Percentiles rank a stretch among this genome's conserved stretches.
Evolutionary conservation across 2,113 vertebrate species (phyloP).

Genomic region (Rhagologus leucostigma): DNA sequence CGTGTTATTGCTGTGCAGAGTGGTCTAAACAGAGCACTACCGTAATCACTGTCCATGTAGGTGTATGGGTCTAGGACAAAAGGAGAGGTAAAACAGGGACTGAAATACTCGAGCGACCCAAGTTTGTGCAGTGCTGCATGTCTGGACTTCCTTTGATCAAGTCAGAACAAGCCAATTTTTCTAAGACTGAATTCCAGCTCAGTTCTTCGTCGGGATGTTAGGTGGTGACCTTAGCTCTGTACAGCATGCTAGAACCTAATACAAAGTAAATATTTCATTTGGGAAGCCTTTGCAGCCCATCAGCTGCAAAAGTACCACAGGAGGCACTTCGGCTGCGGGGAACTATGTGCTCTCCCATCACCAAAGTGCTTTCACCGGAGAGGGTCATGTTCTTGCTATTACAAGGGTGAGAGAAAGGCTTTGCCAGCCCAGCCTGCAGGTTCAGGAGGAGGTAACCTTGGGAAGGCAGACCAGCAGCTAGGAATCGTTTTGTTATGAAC

Average conservation of each 20-base stretch:
- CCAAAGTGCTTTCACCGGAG: background rate
- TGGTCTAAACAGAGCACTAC: background rate
- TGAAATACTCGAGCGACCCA: background rate
- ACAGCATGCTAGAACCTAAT: background rate
- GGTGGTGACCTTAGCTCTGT: background rate
- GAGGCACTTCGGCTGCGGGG: background rate
- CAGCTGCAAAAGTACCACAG: background rate
- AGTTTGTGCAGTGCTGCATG: background rate
- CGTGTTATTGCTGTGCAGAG: background rate
- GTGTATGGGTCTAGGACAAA: background rate
- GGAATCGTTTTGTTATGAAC: background rate
- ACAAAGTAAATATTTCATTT: conserved; percentile 33
- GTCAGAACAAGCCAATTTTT: background rate
- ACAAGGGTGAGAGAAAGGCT: background rate
- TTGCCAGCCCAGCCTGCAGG: background rate
- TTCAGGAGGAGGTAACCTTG: background rate
- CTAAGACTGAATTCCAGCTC: background rate
- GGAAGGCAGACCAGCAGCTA: background rate
- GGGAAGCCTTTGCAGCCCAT: background rate
- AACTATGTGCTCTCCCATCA: background rate
- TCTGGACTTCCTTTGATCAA: background rate
- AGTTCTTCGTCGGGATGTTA: background rate
- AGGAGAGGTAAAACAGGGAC: background rate
- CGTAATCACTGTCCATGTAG: background rate
- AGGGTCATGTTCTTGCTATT: background rate